A percentile compares a stretch with the other conserved stretches of the same genome.
These are phyloP conservation scores for Phasia obesa DNA, from an alignment of 2,888 invertebrate species.

Conservation along the genomic window DNA sequence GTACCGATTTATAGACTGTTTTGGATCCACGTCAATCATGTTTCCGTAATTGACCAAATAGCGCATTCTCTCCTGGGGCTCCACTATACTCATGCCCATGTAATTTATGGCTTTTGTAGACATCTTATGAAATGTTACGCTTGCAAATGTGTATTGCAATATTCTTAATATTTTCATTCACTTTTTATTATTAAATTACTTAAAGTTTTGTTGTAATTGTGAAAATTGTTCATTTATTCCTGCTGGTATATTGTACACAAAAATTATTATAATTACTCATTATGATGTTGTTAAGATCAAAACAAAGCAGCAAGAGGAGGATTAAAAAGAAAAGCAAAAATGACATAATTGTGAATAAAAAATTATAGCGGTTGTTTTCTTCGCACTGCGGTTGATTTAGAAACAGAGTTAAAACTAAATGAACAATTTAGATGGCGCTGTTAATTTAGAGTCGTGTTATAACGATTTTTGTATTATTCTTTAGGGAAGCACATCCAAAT, in stretches of 20 bases:
- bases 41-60: constrained; percentile 87
- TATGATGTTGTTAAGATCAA: constrained; percentile 43
- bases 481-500: too few species aligned
- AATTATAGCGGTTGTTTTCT: constrained; percentile 15
- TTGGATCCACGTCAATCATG: constrained; percentile 88
- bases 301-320: constrained; percentile 50
- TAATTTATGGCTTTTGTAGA: constrained; percentile 76
- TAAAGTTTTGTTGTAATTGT: constrained; percentile 15
- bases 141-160: constrained; percentile 7
- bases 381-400: background rate
- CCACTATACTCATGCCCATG: constrained; percentile 83
- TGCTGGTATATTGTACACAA: constrained; percentile 43
- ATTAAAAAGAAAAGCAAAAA: background rate
- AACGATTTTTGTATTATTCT: too few species aligned
- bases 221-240: constrained; percentile 1
- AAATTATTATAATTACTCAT: constrained; percentile 59
- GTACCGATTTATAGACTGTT: constrained; percentile 90
- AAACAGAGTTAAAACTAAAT: background rate
- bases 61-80: constrained; percentile 87
- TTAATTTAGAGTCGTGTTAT: too few species aligned
- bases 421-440: background rate
- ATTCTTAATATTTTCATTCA: constrained; percentile 5
- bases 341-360: constrained; percentile 7
- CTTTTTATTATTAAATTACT: constrained; percentile 16
- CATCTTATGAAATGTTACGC: constrained; percentile 29